A percentile compares a stretch with the other conserved stretches of the same genome.
phyloP scores from a whole-genome alignment of 2,113 vertebrate genomes.

The Catharus bicknelli region DNA sequence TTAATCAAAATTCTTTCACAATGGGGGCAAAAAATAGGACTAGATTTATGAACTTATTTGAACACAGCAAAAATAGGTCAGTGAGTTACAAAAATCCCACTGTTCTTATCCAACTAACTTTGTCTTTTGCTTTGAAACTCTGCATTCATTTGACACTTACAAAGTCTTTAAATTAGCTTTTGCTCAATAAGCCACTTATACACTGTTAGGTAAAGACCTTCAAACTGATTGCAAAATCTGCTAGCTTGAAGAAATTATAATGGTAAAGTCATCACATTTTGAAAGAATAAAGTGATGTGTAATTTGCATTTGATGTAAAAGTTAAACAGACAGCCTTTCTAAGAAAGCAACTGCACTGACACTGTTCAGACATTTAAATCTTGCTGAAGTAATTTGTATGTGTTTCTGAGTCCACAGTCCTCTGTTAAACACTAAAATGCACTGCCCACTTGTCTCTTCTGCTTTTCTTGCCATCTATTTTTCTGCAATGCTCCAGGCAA shows the following conservation, averaged over 20 bases:
- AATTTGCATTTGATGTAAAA: neutral
- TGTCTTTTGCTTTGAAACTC: neutral
- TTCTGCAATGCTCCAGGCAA: neutral
- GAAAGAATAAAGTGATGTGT: neutral
- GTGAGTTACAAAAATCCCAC: neutral
- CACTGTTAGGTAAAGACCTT: neutral
- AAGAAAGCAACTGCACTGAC: neutral
- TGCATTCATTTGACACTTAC: neutral
- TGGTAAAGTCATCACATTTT: neutral
- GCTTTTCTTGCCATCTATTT: neutral
- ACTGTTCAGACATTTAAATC: neutral
- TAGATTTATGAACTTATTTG: constrained; percentile 46
- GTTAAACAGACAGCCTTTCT: neutral
- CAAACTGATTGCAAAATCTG: neutral
- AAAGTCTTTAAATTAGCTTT: neutral
- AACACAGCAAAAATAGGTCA: constrained; percentile 51
- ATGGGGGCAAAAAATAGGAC: neutral
- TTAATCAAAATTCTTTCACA: constrained; percentile 38
- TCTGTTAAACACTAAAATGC: neutral
- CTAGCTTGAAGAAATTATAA: neutral
- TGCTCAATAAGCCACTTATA: neutral
- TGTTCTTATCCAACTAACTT: neutral
- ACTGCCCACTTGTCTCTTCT: neutral
- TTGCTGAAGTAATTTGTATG: neutral
- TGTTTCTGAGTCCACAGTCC: fast-evolving